Evolutionary conservation across 2,888 invertebrate species (phyloP), one percentile per base, ranked within the genome.

Genomic region (Diarsia mendica): DNA sequence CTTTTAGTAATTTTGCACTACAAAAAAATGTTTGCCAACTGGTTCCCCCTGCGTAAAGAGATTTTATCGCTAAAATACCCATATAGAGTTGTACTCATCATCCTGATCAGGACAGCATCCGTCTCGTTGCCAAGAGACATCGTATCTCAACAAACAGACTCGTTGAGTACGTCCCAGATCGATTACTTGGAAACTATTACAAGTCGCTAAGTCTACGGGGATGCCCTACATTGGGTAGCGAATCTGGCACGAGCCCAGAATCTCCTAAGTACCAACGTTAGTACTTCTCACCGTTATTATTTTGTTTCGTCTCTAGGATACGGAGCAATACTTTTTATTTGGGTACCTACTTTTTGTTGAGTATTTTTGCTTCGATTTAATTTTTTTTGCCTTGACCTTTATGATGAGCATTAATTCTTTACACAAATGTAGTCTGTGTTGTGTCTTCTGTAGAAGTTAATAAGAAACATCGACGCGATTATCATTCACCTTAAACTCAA

Each of bases 151-250:
- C 75, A 84, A 84, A 69, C 82, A 84, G 66, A 81, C 75, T 82
- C 20, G 64, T 69, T 64, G 55, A 80, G 81, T 61, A 44, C 33
- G 58, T 51, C 64, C 11, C 65, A 64, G 73, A 83, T 85, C 83
- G 85, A 81, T 83, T 74, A 82, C 77, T 84, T 68, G 82, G 67
- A 74, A 77, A 77, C 81, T 81, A 81, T 82, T 75, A 85, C 77
- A 72, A 74, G 74, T 83, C 53, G 69, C 69, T 76, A 75, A 72
- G 81, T 77, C 78, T 83, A 70, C 67, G 80, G 70, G 72, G 70
- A 67, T 72, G 76, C 70, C 75, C 81, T 75, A 80, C 65, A 80
- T 82, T 46, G 75, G 84, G 71, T 68, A 64, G 80, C 48, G 20
- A 58, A 73, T 63, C 77, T 83, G 82, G 82, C 85, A 76, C 63